A percentile compares a stretch with the other conserved stretches of the same genome.
These are phyloP conservation scores for Nothura maculosa DNA, from an alignment of 2,797 vertebrate genomes.

Conservation along the genomic window DNA sequence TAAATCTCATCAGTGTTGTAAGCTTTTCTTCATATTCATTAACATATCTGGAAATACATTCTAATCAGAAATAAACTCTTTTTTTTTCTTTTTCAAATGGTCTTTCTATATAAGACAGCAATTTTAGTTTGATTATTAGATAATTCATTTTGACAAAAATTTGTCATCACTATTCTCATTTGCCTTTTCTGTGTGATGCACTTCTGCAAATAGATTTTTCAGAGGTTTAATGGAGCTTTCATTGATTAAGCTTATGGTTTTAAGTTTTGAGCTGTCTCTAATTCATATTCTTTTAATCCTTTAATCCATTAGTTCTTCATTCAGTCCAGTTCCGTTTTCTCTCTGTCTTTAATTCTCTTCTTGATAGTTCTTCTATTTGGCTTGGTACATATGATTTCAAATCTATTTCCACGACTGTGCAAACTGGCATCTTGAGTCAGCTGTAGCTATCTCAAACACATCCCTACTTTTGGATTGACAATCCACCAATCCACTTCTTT, in stretches of 20 bases:
- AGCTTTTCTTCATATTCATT: neutral
- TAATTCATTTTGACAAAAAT: neutral
- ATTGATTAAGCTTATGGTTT: neutral
- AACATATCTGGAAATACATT: neutral
- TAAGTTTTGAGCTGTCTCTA: neutral
- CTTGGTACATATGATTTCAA: neutral
- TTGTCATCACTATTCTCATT: neutral
- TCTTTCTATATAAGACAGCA: neutral
- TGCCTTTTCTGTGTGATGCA: neutral
- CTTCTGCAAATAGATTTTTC: conserved; percentile 5
- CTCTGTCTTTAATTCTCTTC: neutral
- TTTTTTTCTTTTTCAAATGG: neutral
- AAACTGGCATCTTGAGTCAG: neutral
- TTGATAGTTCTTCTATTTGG: neutral
- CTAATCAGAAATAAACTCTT: neutral
- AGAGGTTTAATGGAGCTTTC: neutral
- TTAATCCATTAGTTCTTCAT: conserved; percentile 22
- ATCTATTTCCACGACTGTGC: neutral
- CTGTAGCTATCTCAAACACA: neutral
- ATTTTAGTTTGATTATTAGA: neutral
- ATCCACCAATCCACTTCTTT: neutral
- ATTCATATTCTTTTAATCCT: neutral
- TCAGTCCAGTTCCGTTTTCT: conserved; percentile 3
- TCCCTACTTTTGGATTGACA: neutral
- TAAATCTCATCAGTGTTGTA: neutral